Percentiles rank a stretch among this genome's conserved stretches.
phyloP scores from a whole-genome alignment of 2,113 vertebrate species.

The Mastomys coucha region DNA sequence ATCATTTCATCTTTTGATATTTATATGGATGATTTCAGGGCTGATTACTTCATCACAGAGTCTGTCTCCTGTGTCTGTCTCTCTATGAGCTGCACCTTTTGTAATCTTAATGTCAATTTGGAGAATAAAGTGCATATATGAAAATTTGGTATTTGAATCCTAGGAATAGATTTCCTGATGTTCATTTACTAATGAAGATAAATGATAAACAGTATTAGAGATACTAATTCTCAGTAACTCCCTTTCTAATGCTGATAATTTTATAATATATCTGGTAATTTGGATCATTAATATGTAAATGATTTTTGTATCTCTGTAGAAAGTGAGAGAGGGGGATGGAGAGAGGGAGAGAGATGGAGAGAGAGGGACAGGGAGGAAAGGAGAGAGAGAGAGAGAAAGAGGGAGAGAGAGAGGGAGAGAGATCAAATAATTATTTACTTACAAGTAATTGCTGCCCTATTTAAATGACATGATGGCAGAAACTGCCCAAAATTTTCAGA shows the following conservation, averaged over 20 bases:
- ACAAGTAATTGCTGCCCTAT: not conserved
- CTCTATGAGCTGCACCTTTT: not conserved
- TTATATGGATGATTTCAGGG: not conserved
- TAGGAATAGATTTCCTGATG: not conserved
- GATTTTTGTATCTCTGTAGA: not conserved
- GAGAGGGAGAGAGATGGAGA: not conserved
- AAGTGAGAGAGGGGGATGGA: not conserved
- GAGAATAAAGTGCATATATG: not conserved
- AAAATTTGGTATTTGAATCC: not conserved
- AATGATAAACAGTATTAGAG: not conserved
- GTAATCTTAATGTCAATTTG: not conserved
- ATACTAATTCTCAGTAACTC: not conserved
- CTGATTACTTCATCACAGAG: not conserved
- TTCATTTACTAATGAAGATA: not conserved
- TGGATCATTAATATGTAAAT: conserved; percentile 23
- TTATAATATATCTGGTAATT: not conserved
- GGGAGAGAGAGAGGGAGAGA: not conserved
- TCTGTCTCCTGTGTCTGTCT: not conserved
- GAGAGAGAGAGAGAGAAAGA: not conserved
- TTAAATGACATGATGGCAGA: not conserved
- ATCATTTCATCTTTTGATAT: not conserved
- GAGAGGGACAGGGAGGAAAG: too few species aligned
- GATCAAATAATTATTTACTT: conserved; percentile 3
- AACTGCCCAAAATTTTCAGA: not conserved
- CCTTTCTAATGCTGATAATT: not conserved